Conservation (phyloP, 1,140 invertebrate genomes). For the Himalopsyche phryganea region DNA sequence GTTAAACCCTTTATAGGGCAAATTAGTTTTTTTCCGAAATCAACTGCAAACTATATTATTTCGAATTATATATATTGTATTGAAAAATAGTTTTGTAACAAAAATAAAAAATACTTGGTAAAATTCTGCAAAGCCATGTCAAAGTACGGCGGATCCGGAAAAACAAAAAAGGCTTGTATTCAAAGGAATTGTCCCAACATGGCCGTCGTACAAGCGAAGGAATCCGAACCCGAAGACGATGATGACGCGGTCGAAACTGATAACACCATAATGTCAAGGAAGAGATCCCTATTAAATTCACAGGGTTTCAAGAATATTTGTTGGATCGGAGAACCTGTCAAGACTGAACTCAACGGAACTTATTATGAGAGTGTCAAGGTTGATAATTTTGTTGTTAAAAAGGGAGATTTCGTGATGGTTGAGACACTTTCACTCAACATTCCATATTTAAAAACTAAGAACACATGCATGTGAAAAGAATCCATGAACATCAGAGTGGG, state of each 20-base stretch:
- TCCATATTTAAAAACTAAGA: constrained; percentile 64
- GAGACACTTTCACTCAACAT: constrained; percentile 63
- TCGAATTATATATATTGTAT: too few species aligned
- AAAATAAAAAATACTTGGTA: too few species aligned
- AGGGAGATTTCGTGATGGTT: constrained; percentile 69
- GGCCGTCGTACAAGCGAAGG: constrained; percentile 66
- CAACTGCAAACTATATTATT: too few species aligned
- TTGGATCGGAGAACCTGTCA: constrained; percentile 63
- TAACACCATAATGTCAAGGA: constrained; percentile 35
- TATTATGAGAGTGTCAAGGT: constrained; percentile 57
- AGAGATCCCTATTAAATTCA: constrained; percentile 25
- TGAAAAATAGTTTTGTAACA: too few species aligned
- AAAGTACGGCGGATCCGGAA: constrained; percentile 69
- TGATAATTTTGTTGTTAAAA: constrained; percentile 46
- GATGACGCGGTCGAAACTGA: constrained; percentile 47
- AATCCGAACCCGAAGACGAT: constrained; percentile 62
- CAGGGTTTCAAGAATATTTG: constrained; percentile 44
- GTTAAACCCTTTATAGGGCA: too few species aligned
- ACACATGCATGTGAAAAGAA: constrained; percentile 72
- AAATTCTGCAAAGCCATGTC: constrained; percentile 70
- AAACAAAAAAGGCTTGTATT: constrained; percentile 72
- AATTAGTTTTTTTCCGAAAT: too few species aligned
- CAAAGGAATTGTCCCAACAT: constrained; percentile 71
- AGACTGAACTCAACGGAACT: constrained; percentile 52
- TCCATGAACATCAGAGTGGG: constrained; percentile 46